Evolutionary conservation across 1,140 invertebrate species (phyloP).

Genomic region (Elysia chlorotica): DNA sequence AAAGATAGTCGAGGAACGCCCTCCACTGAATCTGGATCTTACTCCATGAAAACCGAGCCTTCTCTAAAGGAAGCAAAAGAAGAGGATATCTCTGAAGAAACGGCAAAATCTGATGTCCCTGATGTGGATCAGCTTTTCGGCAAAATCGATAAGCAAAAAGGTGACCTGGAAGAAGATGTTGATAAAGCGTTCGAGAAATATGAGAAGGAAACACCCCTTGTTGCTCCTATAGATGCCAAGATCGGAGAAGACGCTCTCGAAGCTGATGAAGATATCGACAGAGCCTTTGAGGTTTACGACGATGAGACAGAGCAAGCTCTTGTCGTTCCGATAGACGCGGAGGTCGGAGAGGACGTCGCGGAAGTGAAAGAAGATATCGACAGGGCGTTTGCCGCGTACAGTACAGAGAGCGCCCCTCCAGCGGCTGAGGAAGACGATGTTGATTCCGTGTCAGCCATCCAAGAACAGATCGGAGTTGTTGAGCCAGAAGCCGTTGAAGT

Average conservation of each 20-base stretch:
- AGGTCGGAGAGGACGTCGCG: not conserved
- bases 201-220: not conserved
- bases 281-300: slow-evolving; percentile 24
- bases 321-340: not conserved
- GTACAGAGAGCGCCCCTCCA: too few relatives aligned
- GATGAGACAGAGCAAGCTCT: slow-evolving; percentile 20
- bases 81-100: slow-evolving; percentile 23
- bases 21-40: not conserved
- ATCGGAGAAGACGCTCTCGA: slow-evolving; percentile 6
- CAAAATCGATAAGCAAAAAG: too few relatives aligned
- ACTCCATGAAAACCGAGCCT: slow-evolving; percentile 6
- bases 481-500: too few relatives aligned
- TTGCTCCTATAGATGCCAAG: not conserved
- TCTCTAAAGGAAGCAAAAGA: slow-evolving; percentile 12
- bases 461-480: too few relatives aligned
- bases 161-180: slow-evolving; percentile 1
- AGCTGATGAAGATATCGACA: slow-evolving; percentile 1
- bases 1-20: not conserved
- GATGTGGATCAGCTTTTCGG: too few relatives aligned
- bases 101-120: not conserved
- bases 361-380: slow-evolving; percentile 12
- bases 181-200: slow-evolving; percentile 19
- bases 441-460: too few relatives aligned
- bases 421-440: too few relatives aligned
- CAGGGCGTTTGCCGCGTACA: slow-evolving; percentile 9